Conservation (phyloP, 2,113 vertebrate species). For the Struthidea cinerea region DNA sequence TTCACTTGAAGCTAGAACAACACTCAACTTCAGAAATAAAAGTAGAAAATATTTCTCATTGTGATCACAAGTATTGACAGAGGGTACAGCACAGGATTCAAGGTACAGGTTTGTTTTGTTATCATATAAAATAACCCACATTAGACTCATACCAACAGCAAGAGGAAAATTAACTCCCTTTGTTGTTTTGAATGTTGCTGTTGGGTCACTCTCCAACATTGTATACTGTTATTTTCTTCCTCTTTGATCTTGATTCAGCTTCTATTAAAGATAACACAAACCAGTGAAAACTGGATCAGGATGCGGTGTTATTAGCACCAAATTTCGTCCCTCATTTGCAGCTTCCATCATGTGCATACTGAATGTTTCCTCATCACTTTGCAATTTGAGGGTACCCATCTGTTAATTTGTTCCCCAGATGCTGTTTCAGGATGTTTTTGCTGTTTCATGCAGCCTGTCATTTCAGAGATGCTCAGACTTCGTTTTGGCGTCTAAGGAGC, state of each 20-base stretch:
- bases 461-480: slow-evolving; percentile 9
- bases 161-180: not conserved
- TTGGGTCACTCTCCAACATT: not conserved
- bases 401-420: not conserved
- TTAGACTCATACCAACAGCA: not conserved
- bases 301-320: not conserved
- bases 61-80: not conserved
- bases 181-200: not conserved
- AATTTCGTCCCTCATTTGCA: not conserved
- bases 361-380: not conserved
- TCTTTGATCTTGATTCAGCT: not conserved
- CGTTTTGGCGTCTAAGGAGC: not conserved
- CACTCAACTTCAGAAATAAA: not conserved
- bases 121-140: not conserved
- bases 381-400: not conserved
- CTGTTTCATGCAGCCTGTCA: not conserved
- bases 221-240: not conserved
- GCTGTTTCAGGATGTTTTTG: not conserved
- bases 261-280: not conserved
- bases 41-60: not conserved
- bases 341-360: not conserved
- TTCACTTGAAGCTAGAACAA: not conserved
- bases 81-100: not conserved
- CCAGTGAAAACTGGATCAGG: not conserved
- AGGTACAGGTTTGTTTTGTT: not conserved